Conservation (phyloP, 1,140 invertebrate genomes). For the Parasteatoda tepidariorum region DNA sequence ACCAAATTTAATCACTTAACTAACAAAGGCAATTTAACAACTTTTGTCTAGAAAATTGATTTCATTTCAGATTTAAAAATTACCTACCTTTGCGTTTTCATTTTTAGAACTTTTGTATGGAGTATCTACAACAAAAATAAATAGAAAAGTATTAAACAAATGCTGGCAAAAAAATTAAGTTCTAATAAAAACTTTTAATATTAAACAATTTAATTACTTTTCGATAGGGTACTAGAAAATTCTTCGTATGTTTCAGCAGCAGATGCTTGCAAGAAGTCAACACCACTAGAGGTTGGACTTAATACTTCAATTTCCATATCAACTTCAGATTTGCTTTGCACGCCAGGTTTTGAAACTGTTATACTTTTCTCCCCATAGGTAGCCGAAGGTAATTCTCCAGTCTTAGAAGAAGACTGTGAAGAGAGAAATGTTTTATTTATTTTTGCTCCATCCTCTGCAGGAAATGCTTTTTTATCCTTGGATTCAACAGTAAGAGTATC, state of each 20-base stretch:
- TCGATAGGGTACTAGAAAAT: slow-evolving; percentile 21
- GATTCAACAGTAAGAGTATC: too few relatives aligned
- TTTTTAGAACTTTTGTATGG: too few relatives aligned
- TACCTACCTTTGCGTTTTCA: not conserved
- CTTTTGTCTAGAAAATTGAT: too few relatives aligned
- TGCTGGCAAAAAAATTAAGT: not conserved
- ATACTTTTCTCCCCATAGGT: too few relatives aligned
- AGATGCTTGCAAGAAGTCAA: not conserved
- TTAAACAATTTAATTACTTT: slow-evolving; percentile 25
- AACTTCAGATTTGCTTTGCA: too few relatives aligned
- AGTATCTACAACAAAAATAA: not conserved
- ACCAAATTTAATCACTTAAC: too few relatives aligned
- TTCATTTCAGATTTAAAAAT: too few relatives aligned
- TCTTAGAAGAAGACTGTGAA: not conserved
- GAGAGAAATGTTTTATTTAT: not conserved
- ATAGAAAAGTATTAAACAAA: not conserved
- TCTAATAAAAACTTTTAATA: not conserved
- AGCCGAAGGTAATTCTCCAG: too few relatives aligned
- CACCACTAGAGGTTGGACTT: too few relatives aligned
- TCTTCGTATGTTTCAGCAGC: slow-evolving; percentile 41
- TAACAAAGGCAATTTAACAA: too few relatives aligned
- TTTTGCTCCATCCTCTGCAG: not conserved
- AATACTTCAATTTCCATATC: not conserved
- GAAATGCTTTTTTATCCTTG: too few relatives aligned
- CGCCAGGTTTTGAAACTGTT: too few relatives aligned